These are phyloP conservation scores for Trypoxylus dichotomus DNA, from an alignment of 1,140 invertebrate species.

Conservation along the genomic window DNA sequence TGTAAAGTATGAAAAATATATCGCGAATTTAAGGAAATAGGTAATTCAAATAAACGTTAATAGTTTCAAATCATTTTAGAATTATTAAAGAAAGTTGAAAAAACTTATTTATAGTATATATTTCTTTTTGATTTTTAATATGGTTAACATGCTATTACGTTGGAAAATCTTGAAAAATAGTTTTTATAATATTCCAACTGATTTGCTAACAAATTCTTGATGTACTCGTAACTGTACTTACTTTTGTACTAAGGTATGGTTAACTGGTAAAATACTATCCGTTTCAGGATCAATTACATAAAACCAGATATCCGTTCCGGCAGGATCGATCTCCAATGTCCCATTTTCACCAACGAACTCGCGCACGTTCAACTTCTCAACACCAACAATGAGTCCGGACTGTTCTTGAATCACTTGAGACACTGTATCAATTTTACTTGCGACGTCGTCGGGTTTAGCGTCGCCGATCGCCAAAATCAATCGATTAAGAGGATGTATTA, in stretches of 20 bases:
- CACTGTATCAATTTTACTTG: constrained; percentile 65
- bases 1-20: too few species aligned
- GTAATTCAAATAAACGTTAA: too few species aligned
- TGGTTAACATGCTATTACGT: too few species aligned
- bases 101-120: too few species aligned
- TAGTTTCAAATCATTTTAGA: too few species aligned
- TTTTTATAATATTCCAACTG: background rate
- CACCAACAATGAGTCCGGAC: constrained; percentile 72
- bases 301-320: constrained; percentile 85
- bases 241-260: constrained; percentile 70
- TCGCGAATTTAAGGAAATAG: too few species aligned
- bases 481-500: constrained; percentile 70
- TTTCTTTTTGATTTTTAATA: too few species aligned
- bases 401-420: constrained; percentile 72
- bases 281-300: constrained; percentile 80
- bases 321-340: constrained; percentile 69
- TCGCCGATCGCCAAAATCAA: constrained; percentile 77
- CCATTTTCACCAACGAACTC: constrained; percentile 71
- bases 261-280: constrained; percentile 72
- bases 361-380: constrained; percentile 74
- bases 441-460: constrained; percentile 70
- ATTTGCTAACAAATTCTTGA: too few species aligned
- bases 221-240: constrained; percentile 53
- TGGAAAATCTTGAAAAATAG: too few species aligned
- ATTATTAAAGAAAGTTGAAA: too few species aligned